Evolutionary conservation across 2,797 vertebrate genomes (phyloP), one percentile per base, ranked within the genome.

Genomic region (Halcyon smyrnensis): DNA sequence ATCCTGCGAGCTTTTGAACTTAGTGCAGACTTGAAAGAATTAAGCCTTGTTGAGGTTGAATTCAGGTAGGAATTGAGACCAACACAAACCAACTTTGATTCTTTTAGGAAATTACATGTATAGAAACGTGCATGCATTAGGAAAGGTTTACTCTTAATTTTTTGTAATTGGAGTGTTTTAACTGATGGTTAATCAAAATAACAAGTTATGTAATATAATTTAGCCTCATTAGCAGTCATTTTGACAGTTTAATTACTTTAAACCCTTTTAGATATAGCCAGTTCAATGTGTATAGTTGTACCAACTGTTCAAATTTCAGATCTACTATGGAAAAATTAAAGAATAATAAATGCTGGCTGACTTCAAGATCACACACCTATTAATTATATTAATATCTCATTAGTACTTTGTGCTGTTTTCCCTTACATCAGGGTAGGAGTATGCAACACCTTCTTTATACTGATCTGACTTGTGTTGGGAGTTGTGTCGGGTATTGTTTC

Each of bases 11-110:
- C 99, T 36, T 99, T 99, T 95, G 99, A 99, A 98, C 99, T 99
- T 93, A 99, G 99, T 70, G 97, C 99, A 87, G 99, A 99, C 95
- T 98, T 99, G 79, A 99, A 98, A 97, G 99, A 99, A 98, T 98
- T 99, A 94, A 99, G 99, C 94, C 98, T 99, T 57, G 99, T 99
- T 50, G 99, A 99, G 94, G 99, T 99, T 97, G 99, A 99, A 98
- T 99, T 99, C 98, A 99, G 99, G 99, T 99, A 97, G 60, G 96
- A 76, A 83, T 77, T 57, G 82, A 90, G 71, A 30, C 28, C 53
- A 85, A 86, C 45, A 57, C 43, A 59, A 89, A 34, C 11, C 2
- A 39, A 10, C 57, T 90, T 46, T 11, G 69, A 27, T 73, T 25
- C 9, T 71, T 75, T 4, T 63, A 13, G 63, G 43, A 63, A 76